phyloP scores from a whole-genome alignment of 2,797 vertebrate species.

The Clarias laeviceps region DNA sequence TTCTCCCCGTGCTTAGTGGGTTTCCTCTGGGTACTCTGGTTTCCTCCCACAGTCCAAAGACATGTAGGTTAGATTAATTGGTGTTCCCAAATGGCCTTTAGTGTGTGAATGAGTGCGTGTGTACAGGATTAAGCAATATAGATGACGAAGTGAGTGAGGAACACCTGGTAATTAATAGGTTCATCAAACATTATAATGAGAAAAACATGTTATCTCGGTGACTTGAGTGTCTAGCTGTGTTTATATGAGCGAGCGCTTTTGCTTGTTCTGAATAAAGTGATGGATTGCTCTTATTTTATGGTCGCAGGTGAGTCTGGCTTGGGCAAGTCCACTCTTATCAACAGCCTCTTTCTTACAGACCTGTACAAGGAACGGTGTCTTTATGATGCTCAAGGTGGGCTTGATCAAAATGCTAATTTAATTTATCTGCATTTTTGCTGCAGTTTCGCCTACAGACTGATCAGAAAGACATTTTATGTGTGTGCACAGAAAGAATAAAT shows the following conservation, averaged over 20 bases:
- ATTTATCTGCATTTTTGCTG: neutral
- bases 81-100: no score
- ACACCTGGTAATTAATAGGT: neutral
- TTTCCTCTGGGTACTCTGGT: no score
- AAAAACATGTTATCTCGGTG: neutral
- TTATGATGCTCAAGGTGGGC: constrained; percentile 69
- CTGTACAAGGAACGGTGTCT: constrained; percentile 63
- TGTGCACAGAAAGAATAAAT: constrained; percentile 72
- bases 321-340: constrained; percentile 84
- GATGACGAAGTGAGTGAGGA: no score
- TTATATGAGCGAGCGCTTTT: neutral
- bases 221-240: neutral
- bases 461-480: neutral
- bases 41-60: no score
- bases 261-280: no score
- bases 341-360: constrained; percentile 54
- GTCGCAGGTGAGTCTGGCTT: constrained; percentile 61
- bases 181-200: neutral
- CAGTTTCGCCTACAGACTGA: neutral
- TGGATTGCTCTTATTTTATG: neutral
- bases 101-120: no score
- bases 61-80: no score
- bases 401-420: neutral
- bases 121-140: no score
- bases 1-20: no score